Conservation (phyloP, 2,888 invertebrate genomes). For the Gymnocheta viridis region DNA sequence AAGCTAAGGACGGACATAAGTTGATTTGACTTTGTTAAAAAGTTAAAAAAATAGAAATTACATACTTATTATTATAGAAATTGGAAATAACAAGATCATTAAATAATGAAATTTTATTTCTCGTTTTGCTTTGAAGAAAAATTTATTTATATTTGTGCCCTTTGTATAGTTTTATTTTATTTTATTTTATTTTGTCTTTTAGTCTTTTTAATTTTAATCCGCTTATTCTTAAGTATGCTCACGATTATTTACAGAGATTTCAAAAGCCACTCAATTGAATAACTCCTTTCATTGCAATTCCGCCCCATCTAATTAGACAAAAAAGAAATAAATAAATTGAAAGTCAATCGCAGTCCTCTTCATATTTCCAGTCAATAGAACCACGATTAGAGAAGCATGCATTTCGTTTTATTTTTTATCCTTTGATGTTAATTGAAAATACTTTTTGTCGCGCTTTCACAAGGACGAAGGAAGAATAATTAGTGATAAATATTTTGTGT, state of each 20-base stretch:
- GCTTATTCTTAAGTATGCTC: neutral
- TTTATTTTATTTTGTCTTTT: neutral
- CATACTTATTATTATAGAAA: no score
- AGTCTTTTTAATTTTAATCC: neutral
- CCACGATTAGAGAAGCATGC: neutral
- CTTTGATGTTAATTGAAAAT: neutral
- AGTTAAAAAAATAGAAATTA: no score
- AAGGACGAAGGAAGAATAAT: neutral
- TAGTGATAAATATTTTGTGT: neutral
- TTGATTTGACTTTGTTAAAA: neutral
- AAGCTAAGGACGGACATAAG: neutral
- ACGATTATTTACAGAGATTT: neutral
- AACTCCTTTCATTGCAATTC: neutral
- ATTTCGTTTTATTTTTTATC: neutral
- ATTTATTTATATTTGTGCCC: neutral
- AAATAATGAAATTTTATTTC: neutral
- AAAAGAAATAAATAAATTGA: neutral
- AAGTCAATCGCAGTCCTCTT: neutral
- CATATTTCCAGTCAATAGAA: neutral
- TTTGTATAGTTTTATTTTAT: neutral
- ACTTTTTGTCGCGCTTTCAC: neutral
- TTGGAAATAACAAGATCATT: neutral
- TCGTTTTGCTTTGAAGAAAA: neutral
- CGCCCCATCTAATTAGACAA: neutral
- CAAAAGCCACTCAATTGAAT: neutral